These are phyloP conservation scores for Carapus acus DNA, from an alignment of 2,797 vertebrate species.

Conservation along the genomic window DNA sequence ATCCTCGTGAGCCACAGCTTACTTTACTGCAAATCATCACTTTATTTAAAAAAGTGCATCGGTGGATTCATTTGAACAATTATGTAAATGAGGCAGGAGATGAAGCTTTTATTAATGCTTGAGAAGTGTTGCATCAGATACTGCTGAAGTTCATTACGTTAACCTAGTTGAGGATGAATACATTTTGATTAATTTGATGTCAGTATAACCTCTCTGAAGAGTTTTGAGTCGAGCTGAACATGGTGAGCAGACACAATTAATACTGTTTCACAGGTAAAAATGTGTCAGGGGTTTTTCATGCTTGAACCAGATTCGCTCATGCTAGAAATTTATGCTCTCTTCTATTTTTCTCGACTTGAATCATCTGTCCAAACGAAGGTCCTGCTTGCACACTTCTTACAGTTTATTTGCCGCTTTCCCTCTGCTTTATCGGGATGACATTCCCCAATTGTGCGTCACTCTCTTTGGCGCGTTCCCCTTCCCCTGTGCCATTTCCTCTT, in stretches of 20 bases:
- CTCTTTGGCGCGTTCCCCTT: background rate
- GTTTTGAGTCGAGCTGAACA: constrained; percentile 27
- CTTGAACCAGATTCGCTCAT: background rate
- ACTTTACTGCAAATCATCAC: constrained; percentile 59
- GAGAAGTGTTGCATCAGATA: constrained; percentile 70
- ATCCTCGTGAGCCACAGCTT: constrained; percentile 30
- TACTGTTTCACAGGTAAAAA: constrained; percentile 22
- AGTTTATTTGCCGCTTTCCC: constrained; percentile 12
- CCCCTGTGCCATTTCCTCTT: background rate
- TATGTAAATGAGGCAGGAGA: constrained; percentile 70
- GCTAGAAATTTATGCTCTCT: constrained; percentile 8
- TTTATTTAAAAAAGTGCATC: constrained; percentile 60
- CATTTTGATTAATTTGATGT: constrained; percentile 61
- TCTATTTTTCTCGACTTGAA: background rate
- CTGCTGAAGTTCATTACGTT: constrained; percentile 66
- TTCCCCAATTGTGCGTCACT: constrained; percentile 16
- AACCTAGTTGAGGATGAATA: constrained; percentile 55
- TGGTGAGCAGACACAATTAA: background rate
- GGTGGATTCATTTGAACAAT: constrained; percentile 73
- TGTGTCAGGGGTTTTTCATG: constrained; percentile 18
- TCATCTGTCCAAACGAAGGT: background rate
- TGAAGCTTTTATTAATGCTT: constrained; percentile 72
- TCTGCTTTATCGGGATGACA: constrained; percentile 10
- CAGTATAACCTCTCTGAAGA: constrained; percentile 45
- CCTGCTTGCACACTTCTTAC: background rate